phyloP scores from a whole-genome alignment of 2,888 invertebrate genomes.

The Alsophila aescularia region DNA sequence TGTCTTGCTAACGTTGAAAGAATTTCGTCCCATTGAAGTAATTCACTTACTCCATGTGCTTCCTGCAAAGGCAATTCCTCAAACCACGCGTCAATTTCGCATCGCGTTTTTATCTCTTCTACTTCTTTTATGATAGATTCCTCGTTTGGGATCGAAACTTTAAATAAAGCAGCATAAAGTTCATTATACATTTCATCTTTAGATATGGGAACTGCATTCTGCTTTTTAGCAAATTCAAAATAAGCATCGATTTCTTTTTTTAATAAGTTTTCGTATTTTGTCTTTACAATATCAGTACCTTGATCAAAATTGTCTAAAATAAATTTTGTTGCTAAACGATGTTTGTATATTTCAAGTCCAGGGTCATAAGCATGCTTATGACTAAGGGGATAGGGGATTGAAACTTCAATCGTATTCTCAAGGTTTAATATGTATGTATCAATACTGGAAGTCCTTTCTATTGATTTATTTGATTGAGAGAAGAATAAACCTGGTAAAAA shows the following conservation, averaged over 20 bases:
- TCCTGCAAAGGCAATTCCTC: conserved; percentile 53
- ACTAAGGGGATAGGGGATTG: conserved; percentile 52
- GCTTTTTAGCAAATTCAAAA: conserved; percentile 50
- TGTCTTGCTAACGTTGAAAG: conserved; percentile 55
- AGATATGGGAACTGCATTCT: conserved; percentile 49
- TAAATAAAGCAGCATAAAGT: conserved; percentile 57
- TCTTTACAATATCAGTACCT: conserved; percentile 50
- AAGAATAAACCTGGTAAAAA: conserved; percentile 4
- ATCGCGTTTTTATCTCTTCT: conserved; percentile 63
- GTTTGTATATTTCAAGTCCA: conserved; percentile 65
- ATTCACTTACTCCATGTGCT: conserved; percentile 41
- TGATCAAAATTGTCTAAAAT: conserved; percentile 68
- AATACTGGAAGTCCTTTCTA: not conserved
- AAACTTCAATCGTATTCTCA: conserved; percentile 48
- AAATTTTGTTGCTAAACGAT: conserved; percentile 58
- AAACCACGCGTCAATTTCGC: conserved; percentile 63
- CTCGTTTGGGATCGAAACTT: conserved; percentile 58
- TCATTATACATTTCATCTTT: conserved; percentile 60
- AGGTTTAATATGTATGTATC: no score
- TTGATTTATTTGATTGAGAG: conserved; percentile 1
- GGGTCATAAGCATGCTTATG: conserved; percentile 47
- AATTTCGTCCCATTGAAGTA: conserved; percentile 57
- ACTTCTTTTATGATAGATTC: conserved; percentile 53
- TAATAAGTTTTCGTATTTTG: conserved; percentile 54
- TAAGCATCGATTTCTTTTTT: conserved; percentile 55